phyloP scores from a whole-genome alignment of 2,888 invertebrate species.

The Drosophila atripex region DNA sequence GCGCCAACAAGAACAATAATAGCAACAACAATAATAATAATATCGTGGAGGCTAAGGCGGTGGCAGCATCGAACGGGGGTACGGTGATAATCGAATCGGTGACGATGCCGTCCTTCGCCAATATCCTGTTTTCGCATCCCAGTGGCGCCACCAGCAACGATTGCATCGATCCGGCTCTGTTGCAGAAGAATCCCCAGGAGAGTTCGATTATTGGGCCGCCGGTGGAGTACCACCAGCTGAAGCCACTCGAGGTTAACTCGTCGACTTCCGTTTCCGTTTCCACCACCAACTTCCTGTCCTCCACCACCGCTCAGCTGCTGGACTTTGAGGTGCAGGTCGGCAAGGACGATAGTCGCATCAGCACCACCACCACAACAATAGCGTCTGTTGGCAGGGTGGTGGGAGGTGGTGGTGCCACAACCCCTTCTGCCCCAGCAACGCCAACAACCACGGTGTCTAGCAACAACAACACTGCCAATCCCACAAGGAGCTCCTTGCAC shows the following conservation, averaged over 20 bases:
- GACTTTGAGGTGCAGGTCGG: constrained; percentile 59
- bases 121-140: constrained; percentile 61
- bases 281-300: constrained; percentile 58
- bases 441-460: constrained; percentile 42
- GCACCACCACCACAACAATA: constrained; percentile 42
- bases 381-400: background rate
- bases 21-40: constrained; percentile 35
- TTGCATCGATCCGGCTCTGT: constrained; percentile 39
- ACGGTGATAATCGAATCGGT: constrained; percentile 64
- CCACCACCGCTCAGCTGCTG: constrained; percentile 57
- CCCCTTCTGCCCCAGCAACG: constrained; percentile 37
- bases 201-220: constrained; percentile 21
- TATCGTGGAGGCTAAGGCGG: constrained; percentile 49
- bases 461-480: constrained; percentile 41
- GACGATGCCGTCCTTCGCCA: constrained; percentile 68
- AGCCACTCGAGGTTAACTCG: constrained; percentile 48
- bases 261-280: constrained; percentile 18
- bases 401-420: constrained; percentile 1
- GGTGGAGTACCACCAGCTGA: constrained; percentile 69
- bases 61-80: constrained; percentile 27
- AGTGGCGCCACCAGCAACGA: constrained; percentile 15
- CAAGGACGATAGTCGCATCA: constrained; percentile 47
- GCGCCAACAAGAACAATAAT: constrained; percentile 29
- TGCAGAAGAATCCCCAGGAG: constrained; percentile 40
- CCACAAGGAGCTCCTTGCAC: constrained; percentile 61